Conservation (phyloP, 2,888 invertebrate species). For the Drosophila antonietae region DNA sequence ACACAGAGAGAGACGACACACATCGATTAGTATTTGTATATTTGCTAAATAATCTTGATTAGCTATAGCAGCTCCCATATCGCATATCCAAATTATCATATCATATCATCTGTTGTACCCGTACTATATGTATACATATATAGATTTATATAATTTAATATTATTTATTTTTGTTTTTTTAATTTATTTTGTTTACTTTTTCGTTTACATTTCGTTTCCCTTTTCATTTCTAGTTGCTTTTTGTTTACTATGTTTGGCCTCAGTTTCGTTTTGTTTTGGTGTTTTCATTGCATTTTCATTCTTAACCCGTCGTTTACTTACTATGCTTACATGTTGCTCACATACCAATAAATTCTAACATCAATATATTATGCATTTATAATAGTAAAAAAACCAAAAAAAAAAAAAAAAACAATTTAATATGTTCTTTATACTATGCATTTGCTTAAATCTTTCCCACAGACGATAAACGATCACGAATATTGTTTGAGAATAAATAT, state of each 20-base stretch:
- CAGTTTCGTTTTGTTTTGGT: conserved; percentile 65
- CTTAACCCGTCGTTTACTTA: conserved; percentile 49
- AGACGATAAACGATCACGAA: conserved; percentile 22
- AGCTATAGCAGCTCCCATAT: conserved; percentile 22
- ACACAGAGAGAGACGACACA: conserved; percentile 19
- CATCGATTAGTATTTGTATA: conserved; percentile 26
- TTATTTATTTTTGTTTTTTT: background rate
- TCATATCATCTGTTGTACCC: conserved; percentile 12
- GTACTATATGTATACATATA: conserved; percentile 10
- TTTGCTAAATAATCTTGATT: conserved; percentile 25
- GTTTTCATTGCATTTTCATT: conserved; percentile 73
- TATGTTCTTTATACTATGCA: conserved; percentile 21
- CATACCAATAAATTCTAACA: conserved; percentile 48
- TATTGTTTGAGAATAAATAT: conserved; percentile 6
- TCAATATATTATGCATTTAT: conserved; percentile 7
- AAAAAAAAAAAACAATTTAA: conserved; percentile 7
- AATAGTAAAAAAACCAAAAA: conserved; percentile 1
- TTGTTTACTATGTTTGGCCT: conserved; percentile 48
- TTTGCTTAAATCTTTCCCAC: conserved; percentile 28
- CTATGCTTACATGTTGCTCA: conserved; percentile 31
- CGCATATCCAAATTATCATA: conserved; percentile 13
- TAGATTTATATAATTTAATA: background rate
- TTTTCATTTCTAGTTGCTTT: conserved; percentile 51
- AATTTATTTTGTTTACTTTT: background rate
- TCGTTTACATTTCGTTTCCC: conserved; percentile 16